These are phyloP conservation scores for Ceyx erithaca DNA, from an alignment of 2,797 vertebrate genomes.

Conservation along the genomic window DNA sequence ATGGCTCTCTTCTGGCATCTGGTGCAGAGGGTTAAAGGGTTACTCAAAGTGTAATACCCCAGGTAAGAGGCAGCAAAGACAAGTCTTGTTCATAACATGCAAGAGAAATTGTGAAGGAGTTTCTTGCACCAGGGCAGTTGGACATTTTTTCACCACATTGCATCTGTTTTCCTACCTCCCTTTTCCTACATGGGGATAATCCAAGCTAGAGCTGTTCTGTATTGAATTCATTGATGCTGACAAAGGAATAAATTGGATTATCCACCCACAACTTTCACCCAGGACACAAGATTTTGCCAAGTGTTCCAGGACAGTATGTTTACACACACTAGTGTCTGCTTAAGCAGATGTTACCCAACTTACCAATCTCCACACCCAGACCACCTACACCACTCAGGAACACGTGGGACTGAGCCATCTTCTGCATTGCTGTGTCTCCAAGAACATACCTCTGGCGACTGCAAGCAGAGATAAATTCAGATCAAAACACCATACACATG, in stretches of 20 bases:
- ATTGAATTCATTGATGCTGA: background rate
- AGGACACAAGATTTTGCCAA: background rate
- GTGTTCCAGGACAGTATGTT: background rate
- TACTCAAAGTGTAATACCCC: background rate
- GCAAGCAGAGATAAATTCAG: slow-evolving; percentile 22
- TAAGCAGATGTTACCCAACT: slow-evolving; percentile 21
- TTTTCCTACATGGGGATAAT: background rate
- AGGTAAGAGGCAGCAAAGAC: background rate
- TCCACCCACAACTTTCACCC: background rate
- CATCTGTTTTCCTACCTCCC: background rate
- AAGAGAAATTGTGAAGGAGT: background rate
- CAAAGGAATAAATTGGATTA: background rate
- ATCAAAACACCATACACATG: background rate
- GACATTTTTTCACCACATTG: background rate
- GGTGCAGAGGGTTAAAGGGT: background rate
- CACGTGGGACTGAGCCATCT: slow-evolving; percentile 95
- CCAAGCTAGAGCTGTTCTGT: rapidly evolving
- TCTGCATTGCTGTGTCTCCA: slow-evolving; percentile 97
- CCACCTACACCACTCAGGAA: slow-evolving; percentile 96
- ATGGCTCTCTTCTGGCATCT: background rate
- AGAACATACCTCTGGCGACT: slow-evolving; percentile 98
- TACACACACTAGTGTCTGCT: background rate
- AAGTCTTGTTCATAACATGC: background rate
- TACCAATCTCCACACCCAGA: slow-evolving; percentile 95
- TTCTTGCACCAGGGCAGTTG: background rate